Evolutionary conservation across 2,888 invertebrate species (phyloP), one percentile per base, ranked within the genome.

Genomic region (Drosophila borborema): DNA sequence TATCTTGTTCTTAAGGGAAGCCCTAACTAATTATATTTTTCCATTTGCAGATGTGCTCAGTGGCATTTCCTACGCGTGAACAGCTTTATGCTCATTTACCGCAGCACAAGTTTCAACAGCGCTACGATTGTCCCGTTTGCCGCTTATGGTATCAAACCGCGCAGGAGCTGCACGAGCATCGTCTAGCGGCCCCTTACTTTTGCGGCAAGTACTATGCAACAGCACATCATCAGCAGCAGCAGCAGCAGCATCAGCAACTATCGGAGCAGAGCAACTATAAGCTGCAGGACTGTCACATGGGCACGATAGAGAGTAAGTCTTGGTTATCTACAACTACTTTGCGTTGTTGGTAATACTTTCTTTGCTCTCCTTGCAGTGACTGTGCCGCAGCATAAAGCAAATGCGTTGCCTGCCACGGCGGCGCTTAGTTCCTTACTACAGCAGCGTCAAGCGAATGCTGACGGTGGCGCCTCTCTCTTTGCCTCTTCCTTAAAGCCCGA

Each of bases 91-190:
- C 77, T 1, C 91, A 91, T 63, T 74, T 91, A 73, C 85, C 90
- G 14, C 90, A 89, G 20, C 91, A 91, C 69, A 89, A 90, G 55
- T 90, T 90, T 51, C 92, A 92, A 61, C 85, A 80, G 64, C 92
- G 92, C 41, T 91, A 72, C 66, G 91, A 92, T 80, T 91, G 91
- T 23, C 89, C 91, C 43, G 79, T 91, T 38, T 91, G 91, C 58
- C 92, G 91, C 3, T 67, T 90, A 62, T 91, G 92, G 88, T 91
- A 92, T 61, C 90, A 90, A 63, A 89, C 87, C n/a, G 81, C 90
- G 9, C 41, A 74, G n/a, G 91, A 92, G 62, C 61, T 91, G 62
- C 91, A 92, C 62, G 87, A 91, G 59, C 91, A 91, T 77, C 91
- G 92, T 8, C 23, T 90, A 58, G 84, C 85, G 20, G 90, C 91